Conservation (phyloP, 2,113 vertebrate genomes). For the Halichoeres trimaculatus region DNA sequence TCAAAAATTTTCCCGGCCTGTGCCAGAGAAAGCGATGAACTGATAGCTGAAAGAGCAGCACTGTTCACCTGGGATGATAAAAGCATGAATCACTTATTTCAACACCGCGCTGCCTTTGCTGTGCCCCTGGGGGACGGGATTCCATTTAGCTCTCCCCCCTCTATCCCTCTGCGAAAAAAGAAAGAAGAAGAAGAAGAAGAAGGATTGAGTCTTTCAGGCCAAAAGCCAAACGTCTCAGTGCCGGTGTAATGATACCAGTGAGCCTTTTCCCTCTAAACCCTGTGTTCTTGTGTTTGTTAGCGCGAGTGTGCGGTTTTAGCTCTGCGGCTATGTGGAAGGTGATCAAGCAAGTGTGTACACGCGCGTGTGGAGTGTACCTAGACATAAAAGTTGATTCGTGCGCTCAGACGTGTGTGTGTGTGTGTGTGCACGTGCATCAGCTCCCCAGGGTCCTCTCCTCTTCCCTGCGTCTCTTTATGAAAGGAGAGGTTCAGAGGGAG, state of each 20-base stretch:
- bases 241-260: slow-evolving; percentile 62
- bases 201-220: slow-evolving; percentile 48
- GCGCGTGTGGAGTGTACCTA: slow-evolving; percentile 10
- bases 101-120: slow-evolving; percentile 73
- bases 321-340: slow-evolving; percentile 18
- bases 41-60: slow-evolving; percentile 64
- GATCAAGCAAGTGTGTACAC: slow-evolving; percentile 28
- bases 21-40: slow-evolving; percentile 29
- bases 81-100: slow-evolving; percentile 83
- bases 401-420: slow-evolving; percentile 11
- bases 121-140: slow-evolving; percentile 69
- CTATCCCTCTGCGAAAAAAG: slow-evolving; percentile 30
- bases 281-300: slow-evolving; percentile 47
- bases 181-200: slow-evolving; percentile 1
- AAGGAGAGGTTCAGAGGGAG: slow-evolving; percentile 77
- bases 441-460: slow-evolving; percentile 78
- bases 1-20: background rate
- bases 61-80: slow-evolving; percentile 81
- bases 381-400: slow-evolving; percentile 47
- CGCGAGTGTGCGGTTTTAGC: slow-evolving; percentile 34
- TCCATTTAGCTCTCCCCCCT: slow-evolving; percentile 69
- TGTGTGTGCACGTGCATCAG: slow-evolving; percentile 27
- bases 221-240: slow-evolving; percentile 58
- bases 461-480: slow-evolving; percentile 75
- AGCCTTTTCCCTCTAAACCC: slow-evolving; percentile 58